These are phyloP conservation scores for Unio pictorum DNA, from an alignment of 2,888 invertebrate genomes.

Conservation along the genomic window DNA sequence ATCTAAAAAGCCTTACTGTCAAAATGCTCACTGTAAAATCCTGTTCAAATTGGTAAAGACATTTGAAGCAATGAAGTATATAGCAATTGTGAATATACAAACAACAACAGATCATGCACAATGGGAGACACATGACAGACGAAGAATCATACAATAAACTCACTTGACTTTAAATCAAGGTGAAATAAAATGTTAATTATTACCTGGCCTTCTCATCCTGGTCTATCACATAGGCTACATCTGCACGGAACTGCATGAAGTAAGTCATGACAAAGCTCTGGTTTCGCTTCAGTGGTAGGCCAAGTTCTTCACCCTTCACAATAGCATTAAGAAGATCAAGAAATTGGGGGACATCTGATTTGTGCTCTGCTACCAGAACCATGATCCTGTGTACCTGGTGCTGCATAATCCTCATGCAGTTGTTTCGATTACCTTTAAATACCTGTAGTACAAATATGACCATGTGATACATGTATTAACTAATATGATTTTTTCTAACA, in stretches of 20 bases:
- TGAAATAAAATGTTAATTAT: not conserved
- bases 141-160: too few relatives aligned
- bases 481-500: too few relatives aligned
- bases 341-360: constrained; percentile 63
- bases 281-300: constrained; percentile 69
- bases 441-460: constrained; percentile 48
- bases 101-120: too few relatives aligned
- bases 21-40: too few relatives aligned
- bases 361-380: constrained; percentile 60
- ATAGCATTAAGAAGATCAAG: constrained; percentile 67
- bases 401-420: constrained; percentile 67
- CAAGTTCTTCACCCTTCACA: constrained; percentile 69
- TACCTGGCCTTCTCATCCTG: constrained; percentile 55
- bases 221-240: constrained; percentile 67
- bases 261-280: constrained; percentile 70
- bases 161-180: too few relatives aligned
- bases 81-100: too few relatives aligned
- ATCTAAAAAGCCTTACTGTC: too few relatives aligned
- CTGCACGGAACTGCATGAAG: constrained; percentile 68
- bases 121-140: too few relatives aligned
- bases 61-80: too few relatives aligned
- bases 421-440: constrained; percentile 67
- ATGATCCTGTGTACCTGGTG: constrained; percentile 66
- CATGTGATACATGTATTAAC: not conserved
- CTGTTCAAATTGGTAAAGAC: too few relatives aligned